phyloP scores from a whole-genome alignment of 2,888 invertebrate species.

The Polyommatus icarus region DNA sequence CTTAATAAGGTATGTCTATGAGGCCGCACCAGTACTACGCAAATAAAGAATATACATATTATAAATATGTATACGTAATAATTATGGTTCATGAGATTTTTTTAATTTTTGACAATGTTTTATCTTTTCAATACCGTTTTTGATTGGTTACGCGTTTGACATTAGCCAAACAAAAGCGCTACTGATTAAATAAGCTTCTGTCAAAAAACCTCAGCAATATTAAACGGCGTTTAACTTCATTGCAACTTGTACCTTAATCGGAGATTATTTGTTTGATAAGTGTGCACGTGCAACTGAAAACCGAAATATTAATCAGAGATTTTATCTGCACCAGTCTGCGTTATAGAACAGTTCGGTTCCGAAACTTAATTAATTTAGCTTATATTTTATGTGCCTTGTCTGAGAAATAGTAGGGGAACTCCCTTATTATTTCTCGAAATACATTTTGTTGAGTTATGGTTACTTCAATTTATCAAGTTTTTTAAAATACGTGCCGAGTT shows the following conservation, averaged over 20 bases:
- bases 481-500: neutral
- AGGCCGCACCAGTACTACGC: too few relatives aligned
- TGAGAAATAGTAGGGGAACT: neutral
- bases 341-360: neutral
- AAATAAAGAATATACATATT: too few relatives aligned
- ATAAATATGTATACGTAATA: too few relatives aligned
- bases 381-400: neutral
- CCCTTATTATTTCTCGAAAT: neutral
- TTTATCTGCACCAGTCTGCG: neutral
- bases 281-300: slow-evolving; percentile 17
- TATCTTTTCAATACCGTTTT: too few relatives aligned
- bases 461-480: neutral
- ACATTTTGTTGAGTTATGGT: neutral
- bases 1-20: too few relatives aligned
- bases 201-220: too few relatives aligned
- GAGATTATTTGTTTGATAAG: slow-evolving; percentile 11
- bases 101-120: too few relatives aligned
- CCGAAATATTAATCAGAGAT: slow-evolving; percentile 8
- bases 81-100: too few relatives aligned
- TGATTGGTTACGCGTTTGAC: too few relatives aligned
- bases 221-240: neutral
- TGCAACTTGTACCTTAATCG: neutral
- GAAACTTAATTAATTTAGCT: slow-evolving; percentile 15
- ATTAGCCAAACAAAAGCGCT: too few relatives aligned
- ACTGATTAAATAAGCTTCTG: neutral